Conservation (phyloP, 2,113 vertebrate species). For the Gadus chalcogrammus region DNA sequence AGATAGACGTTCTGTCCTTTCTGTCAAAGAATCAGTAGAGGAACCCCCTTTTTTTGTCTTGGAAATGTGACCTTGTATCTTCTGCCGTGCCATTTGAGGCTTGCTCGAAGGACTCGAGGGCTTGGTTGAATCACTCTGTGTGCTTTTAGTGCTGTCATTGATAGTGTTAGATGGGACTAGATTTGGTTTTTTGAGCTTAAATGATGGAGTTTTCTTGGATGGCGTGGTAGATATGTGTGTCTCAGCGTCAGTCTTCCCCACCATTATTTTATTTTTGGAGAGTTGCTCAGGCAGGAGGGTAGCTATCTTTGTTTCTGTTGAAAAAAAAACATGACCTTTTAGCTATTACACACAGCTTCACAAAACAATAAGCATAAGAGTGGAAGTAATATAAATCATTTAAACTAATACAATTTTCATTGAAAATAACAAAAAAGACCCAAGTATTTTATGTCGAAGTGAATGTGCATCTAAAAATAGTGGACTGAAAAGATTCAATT, state of each 20-base stretch:
- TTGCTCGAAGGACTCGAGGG: constrained; percentile 37
- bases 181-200: constrained; percentile 35
- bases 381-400: too few species aligned
- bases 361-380: too few species aligned
- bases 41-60: constrained; percentile 1
- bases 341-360: too few species aligned
- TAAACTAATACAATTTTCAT: too few species aligned
- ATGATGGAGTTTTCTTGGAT: constrained; percentile 35
- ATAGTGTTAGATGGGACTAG: constrained; percentile 22
- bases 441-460: too few species aligned
- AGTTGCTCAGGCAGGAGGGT: constrained; percentile 31
- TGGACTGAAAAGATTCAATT: too few species aligned
- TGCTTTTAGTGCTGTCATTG: constrained; percentile 38
- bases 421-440: too few species aligned
- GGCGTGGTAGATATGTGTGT: constrained; percentile 32
- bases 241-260: constrained; percentile 40
- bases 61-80: constrained; percentile 8
- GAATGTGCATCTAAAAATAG: too few species aligned
- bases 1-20: neutral
- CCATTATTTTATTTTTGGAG: constrained; percentile 39
- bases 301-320: constrained; percentile 46
- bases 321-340: neutral
- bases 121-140: constrained; percentile 40
- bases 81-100: constrained; percentile 51
- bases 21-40: constrained; percentile 7